Percentiles rank a stretch among this genome's conserved stretches.
These are phyloP conservation scores for Pangasius mekongensis DNA, from an alignment of 2,797 vertebrate species.

Conservation along the genomic window DNA sequence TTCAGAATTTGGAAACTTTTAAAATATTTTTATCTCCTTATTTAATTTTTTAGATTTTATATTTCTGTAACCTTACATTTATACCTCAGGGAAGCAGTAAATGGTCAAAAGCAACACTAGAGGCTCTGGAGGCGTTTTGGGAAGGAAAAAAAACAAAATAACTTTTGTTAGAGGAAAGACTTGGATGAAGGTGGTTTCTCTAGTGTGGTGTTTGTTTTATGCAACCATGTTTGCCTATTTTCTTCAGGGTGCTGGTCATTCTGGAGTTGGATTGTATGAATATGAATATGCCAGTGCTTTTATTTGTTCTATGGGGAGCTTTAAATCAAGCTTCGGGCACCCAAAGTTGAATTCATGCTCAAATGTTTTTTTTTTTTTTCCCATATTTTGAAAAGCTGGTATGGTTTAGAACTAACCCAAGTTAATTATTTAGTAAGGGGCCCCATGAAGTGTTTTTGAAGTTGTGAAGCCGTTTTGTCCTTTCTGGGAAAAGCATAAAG, in stretches of 20 bases:
- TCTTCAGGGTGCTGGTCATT: neutral
- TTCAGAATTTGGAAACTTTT: neutral
- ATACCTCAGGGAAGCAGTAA: neutral
- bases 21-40: neutral
- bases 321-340: neutral
- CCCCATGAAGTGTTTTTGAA: constrained; percentile 5
- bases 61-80: neutral
- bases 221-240: neutral
- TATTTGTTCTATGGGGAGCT: neutral
- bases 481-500: constrained; percentile 24
- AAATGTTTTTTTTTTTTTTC: neutral
- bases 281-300: neutral
- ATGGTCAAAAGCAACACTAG: neutral
- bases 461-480: neutral
- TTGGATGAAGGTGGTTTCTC: neutral
- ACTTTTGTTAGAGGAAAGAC: neutral
- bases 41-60: neutral
- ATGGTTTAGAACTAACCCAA: constrained; percentile 17
- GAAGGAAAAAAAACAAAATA: neutral
- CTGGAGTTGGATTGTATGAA: neutral
- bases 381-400: constrained; percentile 13
- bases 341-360: neutral
- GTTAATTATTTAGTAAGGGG: constrained; percentile 28
- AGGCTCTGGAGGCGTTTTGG: neutral
- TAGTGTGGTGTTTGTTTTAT: neutral